Evolutionary conservation across 2,113 vertebrate genomes (phyloP).

Genomic region (Atractosteus spatula): DNA sequence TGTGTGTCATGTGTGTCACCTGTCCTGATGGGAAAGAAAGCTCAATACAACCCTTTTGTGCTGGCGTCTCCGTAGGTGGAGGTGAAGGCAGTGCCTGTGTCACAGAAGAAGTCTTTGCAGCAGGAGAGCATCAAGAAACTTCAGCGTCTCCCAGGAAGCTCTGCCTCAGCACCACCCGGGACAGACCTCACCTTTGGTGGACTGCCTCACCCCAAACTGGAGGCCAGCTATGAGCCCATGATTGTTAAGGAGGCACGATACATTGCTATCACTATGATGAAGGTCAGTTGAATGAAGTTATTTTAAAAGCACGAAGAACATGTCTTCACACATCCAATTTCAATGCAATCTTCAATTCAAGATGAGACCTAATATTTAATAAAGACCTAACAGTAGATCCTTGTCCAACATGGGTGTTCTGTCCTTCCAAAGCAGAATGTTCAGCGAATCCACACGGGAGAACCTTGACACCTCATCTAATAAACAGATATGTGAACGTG

Average conservation of each 20-base stretch:
- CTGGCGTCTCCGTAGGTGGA: constrained; percentile 75
- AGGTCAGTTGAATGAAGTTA: constrained; percentile 64
- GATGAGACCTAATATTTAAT: too few species aligned
- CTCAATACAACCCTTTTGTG: background rate
- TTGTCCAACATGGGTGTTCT: too few species aligned
- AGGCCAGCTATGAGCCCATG: constrained; percentile 95
- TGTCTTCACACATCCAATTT: too few species aligned
- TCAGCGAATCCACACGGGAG: too few species aligned
- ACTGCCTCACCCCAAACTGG: constrained; percentile 89
- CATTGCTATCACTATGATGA: constrained; percentile 99
- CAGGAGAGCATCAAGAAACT: constrained; percentile 85
- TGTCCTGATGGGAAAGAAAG: background rate
- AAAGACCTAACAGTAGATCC: too few species aligned
- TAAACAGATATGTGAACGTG: too few species aligned
- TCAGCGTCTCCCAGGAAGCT: constrained; percentile 83
- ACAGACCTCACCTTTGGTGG: constrained; percentile 91
- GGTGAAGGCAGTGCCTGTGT: constrained; percentile 96
- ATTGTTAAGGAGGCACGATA: constrained; percentile 97
- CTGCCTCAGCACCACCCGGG: constrained; percentile 61
- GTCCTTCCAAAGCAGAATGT: too few species aligned
- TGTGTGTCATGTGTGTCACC: background rate
- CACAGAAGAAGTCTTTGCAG: constrained; percentile 93
- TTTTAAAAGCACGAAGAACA: too few species aligned
- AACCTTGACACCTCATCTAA: too few species aligned
- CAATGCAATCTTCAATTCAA: too few species aligned